phyloP scores from a whole-genome alignment of 2,888 invertebrate species.

The Alloscopus bannaensis region DNA sequence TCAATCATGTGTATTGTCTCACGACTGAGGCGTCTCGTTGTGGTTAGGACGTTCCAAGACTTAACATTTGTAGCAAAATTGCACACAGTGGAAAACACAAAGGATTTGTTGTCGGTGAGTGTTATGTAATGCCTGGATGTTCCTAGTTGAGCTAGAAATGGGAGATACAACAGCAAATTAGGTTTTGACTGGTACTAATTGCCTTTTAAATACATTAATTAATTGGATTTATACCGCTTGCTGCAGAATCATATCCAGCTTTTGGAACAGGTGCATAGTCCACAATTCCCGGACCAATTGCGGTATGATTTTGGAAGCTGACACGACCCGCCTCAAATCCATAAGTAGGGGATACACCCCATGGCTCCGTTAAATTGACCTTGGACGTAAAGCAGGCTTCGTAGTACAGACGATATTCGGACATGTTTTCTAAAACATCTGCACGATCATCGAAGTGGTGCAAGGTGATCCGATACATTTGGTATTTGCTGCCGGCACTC shows the following conservation, averaged over 20 bases:
- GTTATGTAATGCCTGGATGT: background rate
- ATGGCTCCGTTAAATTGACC: background rate
- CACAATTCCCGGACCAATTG: background rate
- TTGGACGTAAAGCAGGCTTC: conserved; percentile 11
- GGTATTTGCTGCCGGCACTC: conserved; percentile 2
- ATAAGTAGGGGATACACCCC: background rate
- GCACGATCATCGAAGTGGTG: background rate
- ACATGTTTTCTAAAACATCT: background rate
- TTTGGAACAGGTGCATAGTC: background rate
- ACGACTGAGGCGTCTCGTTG: background rate
- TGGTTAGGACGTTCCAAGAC: background rate
- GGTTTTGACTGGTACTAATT: background rate
- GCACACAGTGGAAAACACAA: background rate
- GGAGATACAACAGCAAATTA: background rate
- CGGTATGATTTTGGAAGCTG: background rate
- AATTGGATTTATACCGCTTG: background rate
- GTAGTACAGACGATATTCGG: conserved; percentile 30
- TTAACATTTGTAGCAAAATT: background rate
- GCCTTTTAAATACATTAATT: background rate
- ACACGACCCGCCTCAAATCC: background rate
- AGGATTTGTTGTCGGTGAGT: background rate
- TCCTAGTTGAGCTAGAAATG: background rate
- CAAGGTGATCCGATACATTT: background rate
- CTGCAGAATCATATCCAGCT: background rate
- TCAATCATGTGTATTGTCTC: background rate